Evolutionary conservation across 1,140 invertebrate species (phyloP).

Genomic region (Nasonia giraulti): DNA sequence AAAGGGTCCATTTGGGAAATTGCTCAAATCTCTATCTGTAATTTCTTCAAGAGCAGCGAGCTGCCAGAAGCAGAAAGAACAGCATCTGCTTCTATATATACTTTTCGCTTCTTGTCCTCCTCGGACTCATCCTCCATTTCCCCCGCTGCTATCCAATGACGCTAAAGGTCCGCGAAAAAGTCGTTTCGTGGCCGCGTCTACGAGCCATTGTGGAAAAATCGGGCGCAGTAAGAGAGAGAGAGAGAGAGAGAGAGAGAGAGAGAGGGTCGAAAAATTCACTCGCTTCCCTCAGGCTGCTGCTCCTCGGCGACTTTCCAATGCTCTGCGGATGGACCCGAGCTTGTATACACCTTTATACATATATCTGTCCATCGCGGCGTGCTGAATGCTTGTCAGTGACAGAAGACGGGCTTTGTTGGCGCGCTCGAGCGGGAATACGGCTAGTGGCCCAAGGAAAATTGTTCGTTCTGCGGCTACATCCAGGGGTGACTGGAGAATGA

Average conservation of each 20-base stretch:
- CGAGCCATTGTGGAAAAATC: constrained; percentile 62
- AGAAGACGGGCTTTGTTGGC: constrained; percentile 71
- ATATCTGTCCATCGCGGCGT: constrained; percentile 9
- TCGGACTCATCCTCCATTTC: background rate
- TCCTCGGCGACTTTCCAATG: constrained; percentile 12
- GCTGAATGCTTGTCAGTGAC: constrained; percentile 73
- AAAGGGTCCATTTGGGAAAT: constrained; percentile 72
- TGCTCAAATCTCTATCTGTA: constrained; percentile 71
- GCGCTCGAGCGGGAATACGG: constrained; percentile 35
- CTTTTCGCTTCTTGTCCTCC: background rate
- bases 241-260: background rate
- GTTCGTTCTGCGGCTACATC: constrained; percentile 64
- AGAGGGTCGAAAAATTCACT: constrained; percentile 14
- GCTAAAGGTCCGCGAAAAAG: constrained; percentile 64
- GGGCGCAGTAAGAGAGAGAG: background rate
- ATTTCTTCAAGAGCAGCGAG: constrained; percentile 60
- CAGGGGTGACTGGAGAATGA: background rate
- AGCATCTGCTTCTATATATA: constrained; percentile 1
- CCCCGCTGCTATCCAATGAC: constrained; percentile 15
- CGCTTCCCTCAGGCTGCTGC: constrained; percentile 10
- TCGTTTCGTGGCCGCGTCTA: constrained; percentile 57
- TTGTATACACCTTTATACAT: constrained; percentile 12
- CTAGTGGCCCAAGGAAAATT: constrained; percentile 72
- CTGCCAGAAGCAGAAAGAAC: constrained; percentile 1
- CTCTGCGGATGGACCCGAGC: background rate